Evolutionary conservation across 2,888 invertebrate species (phyloP).

Genomic region (Mesorhabditis spiculigera): DNA sequence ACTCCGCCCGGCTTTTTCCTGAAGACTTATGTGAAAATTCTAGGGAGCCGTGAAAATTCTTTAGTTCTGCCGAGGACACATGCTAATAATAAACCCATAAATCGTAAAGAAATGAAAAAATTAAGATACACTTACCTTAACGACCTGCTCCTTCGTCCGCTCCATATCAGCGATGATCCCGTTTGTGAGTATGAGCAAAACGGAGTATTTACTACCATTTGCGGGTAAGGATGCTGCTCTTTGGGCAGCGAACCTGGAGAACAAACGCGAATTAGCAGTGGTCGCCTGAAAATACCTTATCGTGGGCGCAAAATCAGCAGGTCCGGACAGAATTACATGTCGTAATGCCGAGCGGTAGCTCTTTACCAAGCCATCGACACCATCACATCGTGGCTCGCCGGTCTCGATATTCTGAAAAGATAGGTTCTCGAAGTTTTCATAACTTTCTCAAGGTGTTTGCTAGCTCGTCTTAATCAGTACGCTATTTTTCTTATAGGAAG

Average conservation of each 20-base stretch:
- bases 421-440: neutral
- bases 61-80: no score
- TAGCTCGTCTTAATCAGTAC: no score
- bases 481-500: no score
- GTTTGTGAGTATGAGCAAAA: slow-evolving; percentile 68
- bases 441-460: no score
- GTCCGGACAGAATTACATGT: slow-evolving; percentile 64
- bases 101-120: no score
- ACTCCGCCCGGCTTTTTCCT: no score
- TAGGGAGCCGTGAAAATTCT: no score
- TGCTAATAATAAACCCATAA: no score
- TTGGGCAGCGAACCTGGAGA: slow-evolving; percentile 34
- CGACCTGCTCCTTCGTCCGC: slow-evolving; percentile 41
- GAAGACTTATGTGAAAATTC: no score
- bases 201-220: slow-evolving; percentile 62
- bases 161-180: slow-evolving; percentile 67
- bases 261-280: neutral
- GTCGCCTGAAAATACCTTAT: slow-evolving; percentile 62
- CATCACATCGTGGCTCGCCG: slow-evolving; percentile 64
- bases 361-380: slow-evolving; percentile 63
- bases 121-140: slow-evolving; percentile 20
- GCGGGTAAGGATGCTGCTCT: slow-evolving; percentile 35
- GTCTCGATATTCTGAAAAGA: slow-evolving; percentile 63
- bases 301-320: slow-evolving; percentile 67
- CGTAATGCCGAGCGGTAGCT: slow-evolving; percentile 64